Conservation (phyloP, 2,888 invertebrate genomes). For the Allolobophora icterica region DNA sequence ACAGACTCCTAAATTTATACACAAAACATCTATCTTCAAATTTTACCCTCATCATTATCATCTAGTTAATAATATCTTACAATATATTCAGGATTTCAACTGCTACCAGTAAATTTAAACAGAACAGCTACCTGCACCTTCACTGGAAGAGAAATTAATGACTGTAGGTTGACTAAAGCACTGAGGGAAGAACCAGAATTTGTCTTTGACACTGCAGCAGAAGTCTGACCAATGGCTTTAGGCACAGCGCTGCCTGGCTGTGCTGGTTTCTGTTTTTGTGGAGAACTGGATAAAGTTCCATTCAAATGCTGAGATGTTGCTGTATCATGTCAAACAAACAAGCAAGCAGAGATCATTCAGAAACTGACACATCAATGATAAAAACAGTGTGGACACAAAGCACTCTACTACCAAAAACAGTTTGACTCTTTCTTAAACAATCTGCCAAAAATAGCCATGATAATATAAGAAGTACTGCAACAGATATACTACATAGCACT, state of each 20-base stretch:
- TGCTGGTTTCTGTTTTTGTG: neutral
- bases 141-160: neutral
- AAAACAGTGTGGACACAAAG: neutral
- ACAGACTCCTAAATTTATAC: too few species aligned
- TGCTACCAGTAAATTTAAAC: neutral
- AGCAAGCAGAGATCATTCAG: neutral
- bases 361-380: neutral
- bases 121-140: neutral
- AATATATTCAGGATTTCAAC: neutral
- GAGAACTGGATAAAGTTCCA: neutral
- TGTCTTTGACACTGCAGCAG: neutral
- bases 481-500: too few species aligned
- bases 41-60: too few species aligned
- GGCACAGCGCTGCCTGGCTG: slow-evolving; percentile 14
- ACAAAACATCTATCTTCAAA: too few species aligned
- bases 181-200: neutral
- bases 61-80: neutral
- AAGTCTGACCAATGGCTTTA: slow-evolving; percentile 2
- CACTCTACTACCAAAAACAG: neutral
- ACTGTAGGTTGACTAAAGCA: neutral
- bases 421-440: neutral
- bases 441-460: too few species aligned
- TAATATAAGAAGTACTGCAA: neutral
- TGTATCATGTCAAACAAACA: neutral
- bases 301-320: neutral